Conservation (phyloP, 1,140 invertebrate genomes). For the Papilio helenus region DNA sequence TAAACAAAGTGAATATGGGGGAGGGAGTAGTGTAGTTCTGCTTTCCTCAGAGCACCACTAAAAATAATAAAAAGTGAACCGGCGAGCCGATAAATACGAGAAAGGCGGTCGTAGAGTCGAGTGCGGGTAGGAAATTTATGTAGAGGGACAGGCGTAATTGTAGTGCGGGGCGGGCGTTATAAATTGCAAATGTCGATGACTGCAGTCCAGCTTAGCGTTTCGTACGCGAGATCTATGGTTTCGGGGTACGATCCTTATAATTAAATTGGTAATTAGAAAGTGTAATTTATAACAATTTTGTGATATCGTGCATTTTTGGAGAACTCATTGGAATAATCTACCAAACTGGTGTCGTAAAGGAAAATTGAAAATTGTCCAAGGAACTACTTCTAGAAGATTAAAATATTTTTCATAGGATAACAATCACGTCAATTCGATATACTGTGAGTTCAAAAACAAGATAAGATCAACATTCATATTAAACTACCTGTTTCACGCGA, state of each 20-base stretch:
- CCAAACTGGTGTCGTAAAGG: too few species aligned
- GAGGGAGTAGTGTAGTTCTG: background rate
- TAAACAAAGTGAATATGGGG: background rate
- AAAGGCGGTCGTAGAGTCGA: slow-evolving; percentile 33
- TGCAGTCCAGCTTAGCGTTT: slow-evolving; percentile 37
- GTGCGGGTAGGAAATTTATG: slow-evolving; percentile 34
- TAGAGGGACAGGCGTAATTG: slow-evolving; percentile 37
- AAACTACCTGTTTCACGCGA: too few species aligned
- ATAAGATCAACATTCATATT: too few species aligned
- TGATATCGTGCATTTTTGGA: too few species aligned
- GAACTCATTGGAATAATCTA: too few species aligned
- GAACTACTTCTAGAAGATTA: too few species aligned
- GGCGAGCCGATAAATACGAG: slow-evolving; percentile 33
- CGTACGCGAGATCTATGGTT: slow-evolving; percentile 26
- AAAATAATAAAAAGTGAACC: slow-evolving; percentile 34
- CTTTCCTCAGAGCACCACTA: slow-evolving; percentile 30
- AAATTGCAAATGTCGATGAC: slow-evolving; percentile 40
- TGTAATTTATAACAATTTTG: background rate
- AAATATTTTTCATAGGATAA: too few species aligned
- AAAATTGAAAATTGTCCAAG: too few species aligned
- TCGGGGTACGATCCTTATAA: background rate
- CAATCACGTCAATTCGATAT: too few species aligned
- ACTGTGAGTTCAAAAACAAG: too few species aligned
- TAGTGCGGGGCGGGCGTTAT: slow-evolving; percentile 32
- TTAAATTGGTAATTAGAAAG: background rate